phyloP scores from a whole-genome alignment of 2,797 vertebrate species.

The Coracias cyanogaster region DNA sequence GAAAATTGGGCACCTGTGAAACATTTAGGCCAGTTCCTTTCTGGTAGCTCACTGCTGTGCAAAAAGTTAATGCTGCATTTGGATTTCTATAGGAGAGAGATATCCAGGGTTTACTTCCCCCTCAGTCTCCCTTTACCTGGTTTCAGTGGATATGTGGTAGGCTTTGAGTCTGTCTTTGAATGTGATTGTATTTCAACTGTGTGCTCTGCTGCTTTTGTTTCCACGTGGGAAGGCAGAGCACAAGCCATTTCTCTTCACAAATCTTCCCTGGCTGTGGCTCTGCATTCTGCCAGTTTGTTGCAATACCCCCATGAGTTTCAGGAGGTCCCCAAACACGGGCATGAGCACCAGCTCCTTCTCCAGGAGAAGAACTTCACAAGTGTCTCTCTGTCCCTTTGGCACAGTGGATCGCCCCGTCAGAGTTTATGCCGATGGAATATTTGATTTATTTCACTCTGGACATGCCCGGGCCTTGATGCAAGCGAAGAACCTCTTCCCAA shows the following conservation, averaged over 20 bases:
- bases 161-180: background rate
- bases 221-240: background rate
- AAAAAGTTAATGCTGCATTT: background rate
- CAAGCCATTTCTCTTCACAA: background rate
- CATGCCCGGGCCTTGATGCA: conserved; percentile 98
- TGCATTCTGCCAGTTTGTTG: background rate
- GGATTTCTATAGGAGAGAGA: background rate
- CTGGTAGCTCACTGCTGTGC: background rate
- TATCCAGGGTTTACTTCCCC: background rate
- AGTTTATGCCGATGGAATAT: conserved; percentile 98
- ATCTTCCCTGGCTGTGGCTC: background rate
- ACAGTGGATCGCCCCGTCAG: conserved; percentile 92
- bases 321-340: background rate
- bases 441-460: conserved; percentile 97
- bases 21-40: background rate
- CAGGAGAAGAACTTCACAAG: background rate
- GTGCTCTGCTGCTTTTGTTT: background rate
- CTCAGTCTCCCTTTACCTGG: background rate
- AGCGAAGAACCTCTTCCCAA: conserved; percentile 96
- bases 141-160: background rate
- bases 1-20: background rate
- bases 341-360: background rate
- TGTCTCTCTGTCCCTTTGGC: conserved; percentile 52
- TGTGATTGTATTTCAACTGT: background rate
- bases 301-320: background rate